Percentiles rank a stretch among this genome's conserved stretches.
Conservation (phyloP, 1,140 invertebrate species). For the Megalonaias nervosa region DNA sequence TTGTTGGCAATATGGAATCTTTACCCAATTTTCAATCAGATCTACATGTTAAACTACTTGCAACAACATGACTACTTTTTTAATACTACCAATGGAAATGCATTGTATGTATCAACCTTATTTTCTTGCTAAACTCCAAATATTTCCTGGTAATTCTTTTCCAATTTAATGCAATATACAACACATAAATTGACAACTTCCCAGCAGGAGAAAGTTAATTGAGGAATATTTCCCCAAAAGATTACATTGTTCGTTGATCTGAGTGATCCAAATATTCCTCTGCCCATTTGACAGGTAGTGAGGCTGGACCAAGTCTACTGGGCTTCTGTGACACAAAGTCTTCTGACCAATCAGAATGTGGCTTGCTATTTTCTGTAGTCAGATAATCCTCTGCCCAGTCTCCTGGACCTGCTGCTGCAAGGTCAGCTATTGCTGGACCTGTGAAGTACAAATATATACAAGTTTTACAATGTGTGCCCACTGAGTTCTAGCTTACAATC, state of each 20-base stretch:
- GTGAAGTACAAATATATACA: slow-evolving; percentile 45
- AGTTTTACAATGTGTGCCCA: background rate
- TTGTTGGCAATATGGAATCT: too few species aligned
- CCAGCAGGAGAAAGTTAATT: too few species aligned
- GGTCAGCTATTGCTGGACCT: slow-evolving; percentile 74
- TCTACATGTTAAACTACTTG: too few species aligned
- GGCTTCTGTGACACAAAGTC: slow-evolving; percentile 39
- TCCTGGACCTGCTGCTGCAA: slow-evolving; percentile 56
- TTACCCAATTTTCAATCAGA: too few species aligned
- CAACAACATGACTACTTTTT: too few species aligned
- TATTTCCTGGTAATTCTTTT: too few species aligned
- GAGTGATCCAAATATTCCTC: slow-evolving; percentile 77
- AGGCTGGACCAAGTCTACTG: slow-evolving; percentile 18
- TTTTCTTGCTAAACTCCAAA: too few species aligned
- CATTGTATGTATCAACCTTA: too few species aligned
- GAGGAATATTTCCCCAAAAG: background rate
- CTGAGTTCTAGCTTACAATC: too few species aligned
- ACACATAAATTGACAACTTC: too few species aligned
- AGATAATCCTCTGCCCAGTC: slow-evolving; percentile 69
- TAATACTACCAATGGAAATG: too few species aligned
- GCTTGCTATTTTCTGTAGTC: slow-evolving; percentile 33
- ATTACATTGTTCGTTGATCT: slow-evolving; percentile 64
- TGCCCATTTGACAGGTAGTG: slow-evolving; percentile 73
- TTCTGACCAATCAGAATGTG: slow-evolving; percentile 39
- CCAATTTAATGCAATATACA: too few species aligned